Percentiles rank a stretch among this genome's conserved stretches.
Conservation (phyloP, 2,797 vertebrate species). For the Microtus obscurus region DNA sequence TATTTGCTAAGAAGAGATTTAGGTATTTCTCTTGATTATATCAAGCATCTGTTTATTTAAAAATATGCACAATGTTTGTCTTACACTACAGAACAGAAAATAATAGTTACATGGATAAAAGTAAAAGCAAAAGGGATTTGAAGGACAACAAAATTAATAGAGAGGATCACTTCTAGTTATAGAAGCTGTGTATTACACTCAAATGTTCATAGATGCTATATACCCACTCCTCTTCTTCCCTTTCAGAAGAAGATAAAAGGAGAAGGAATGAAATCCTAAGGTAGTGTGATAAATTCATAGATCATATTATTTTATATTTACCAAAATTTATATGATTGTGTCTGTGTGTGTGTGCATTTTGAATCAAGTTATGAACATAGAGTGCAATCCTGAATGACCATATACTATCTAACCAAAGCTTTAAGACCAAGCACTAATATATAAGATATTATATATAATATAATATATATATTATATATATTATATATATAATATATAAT, state of each 20-base stretch:
- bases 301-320: not conserved
- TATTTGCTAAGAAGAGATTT: not conserved
- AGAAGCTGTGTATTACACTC: too few species aligned
- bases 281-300: not conserved
- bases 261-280: not conserved
- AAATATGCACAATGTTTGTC: not conserved
- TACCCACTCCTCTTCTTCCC: too few species aligned
- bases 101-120: accelerated
- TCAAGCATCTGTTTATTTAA: not conserved
- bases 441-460: too few species aligned
- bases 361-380: not conserved
- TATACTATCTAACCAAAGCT: not conserved
- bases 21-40: not conserved
- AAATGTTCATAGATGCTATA: not conserved
- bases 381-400: not conserved
- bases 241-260: not conserved
- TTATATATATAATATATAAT: too few species aligned
- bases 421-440: not conserved
- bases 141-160: not conserved
- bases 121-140: accelerated
- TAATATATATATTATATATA: too few species aligned
- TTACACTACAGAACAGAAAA: too few species aligned
- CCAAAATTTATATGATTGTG: not conserved
- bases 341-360: not conserved
- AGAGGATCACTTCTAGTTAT: not conserved